Conservation (phyloP, 1,140 invertebrate genomes). For the Onthophagus taurus region DNA sequence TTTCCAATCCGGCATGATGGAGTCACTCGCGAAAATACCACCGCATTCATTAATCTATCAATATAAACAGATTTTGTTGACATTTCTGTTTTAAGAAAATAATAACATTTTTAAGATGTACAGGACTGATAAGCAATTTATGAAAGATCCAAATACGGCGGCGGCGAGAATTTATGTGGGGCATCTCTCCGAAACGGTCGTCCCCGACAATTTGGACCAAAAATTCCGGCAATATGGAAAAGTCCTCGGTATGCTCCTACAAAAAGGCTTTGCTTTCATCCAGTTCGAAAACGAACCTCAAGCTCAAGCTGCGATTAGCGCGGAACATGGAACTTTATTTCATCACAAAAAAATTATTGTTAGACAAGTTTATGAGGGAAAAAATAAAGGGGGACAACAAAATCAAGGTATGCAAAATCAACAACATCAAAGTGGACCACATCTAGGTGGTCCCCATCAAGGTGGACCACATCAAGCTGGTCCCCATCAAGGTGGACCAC, state of each 20-base stretch:
- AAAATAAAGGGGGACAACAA: conserved; percentile 1
- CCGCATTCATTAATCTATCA: background rate
- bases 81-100: background rate
- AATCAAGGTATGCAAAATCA: background rate
- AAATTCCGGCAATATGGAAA: conserved; percentile 65
- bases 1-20: background rate
- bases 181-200: conserved; percentile 53
- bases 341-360: conserved; percentile 57
- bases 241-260: conserved; percentile 59
- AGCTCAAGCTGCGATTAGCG: conserved; percentile 61
- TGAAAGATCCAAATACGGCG: conserved; percentile 60
- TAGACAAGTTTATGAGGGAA: conserved; percentile 39
- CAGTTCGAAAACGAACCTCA: conserved; percentile 68
- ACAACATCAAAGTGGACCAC: conserved; percentile 21
- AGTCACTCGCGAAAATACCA: background rate
- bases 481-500: too few species aligned
- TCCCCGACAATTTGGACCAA: conserved; percentile 58
- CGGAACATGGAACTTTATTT: conserved; percentile 57
- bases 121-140: conserved; percentile 37
- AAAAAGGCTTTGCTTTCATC: conserved; percentile 75
- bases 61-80: background rate
- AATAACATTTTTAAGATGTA: conserved; percentile 26
- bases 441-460: too few species aligned
- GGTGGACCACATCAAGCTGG: conserved; percentile 7
- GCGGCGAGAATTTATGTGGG: conserved; percentile 68